These are phyloP conservation scores for Microchirus variegatus DNA, from an alignment of 2,797 vertebrate genomes.

Conservation along the genomic window DNA sequence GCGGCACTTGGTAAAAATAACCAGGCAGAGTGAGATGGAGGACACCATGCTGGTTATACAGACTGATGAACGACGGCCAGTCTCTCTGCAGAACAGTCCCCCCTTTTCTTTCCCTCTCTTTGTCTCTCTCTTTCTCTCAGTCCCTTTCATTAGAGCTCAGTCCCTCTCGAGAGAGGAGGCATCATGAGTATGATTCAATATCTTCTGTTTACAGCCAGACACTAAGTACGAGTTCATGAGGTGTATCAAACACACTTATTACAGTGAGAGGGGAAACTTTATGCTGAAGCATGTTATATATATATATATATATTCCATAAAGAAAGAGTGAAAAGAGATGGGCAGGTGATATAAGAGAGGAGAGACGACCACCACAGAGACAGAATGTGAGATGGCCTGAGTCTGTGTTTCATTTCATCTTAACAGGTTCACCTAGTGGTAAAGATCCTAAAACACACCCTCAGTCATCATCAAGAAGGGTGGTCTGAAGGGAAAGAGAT, in stretches of 20 bases:
- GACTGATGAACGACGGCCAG: constrained; percentile 64
- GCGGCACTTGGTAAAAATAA: constrained; percentile 76
- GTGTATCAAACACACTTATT: constrained; percentile 23
- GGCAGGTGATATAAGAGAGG: constrained; percentile 50
- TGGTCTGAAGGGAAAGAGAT: constrained; percentile 84
- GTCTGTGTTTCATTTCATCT: constrained; percentile 70
- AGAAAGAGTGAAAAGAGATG: constrained; percentile 52
- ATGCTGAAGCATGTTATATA: constrained; percentile 46
- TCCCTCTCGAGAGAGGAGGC: constrained; percentile 37
- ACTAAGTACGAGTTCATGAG: constrained; percentile 28
- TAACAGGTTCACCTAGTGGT: constrained; percentile 69
- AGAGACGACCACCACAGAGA: constrained; percentile 55
- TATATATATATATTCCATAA: constrained; percentile 21
- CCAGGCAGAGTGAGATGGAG: constrained; percentile 66
- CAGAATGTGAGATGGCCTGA: constrained; percentile 48
- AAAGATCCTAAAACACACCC: constrained; percentile 71
- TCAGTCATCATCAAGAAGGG: constrained; percentile 75
- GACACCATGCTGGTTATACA: constrained; percentile 73
- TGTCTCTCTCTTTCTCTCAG: constrained; percentile 35
- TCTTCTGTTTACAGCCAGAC: constrained; percentile 29
- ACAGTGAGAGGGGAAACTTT: constrained; percentile 28
- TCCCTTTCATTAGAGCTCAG: constrained; percentile 11
- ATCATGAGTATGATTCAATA: constrained; percentile 33
- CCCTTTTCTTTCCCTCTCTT: constrained; percentile 39
- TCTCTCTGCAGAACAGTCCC: constrained; percentile 55